phyloP scores from a whole-genome alignment of 2,113 vertebrate species.

The Barnardius zonarius region DNA sequence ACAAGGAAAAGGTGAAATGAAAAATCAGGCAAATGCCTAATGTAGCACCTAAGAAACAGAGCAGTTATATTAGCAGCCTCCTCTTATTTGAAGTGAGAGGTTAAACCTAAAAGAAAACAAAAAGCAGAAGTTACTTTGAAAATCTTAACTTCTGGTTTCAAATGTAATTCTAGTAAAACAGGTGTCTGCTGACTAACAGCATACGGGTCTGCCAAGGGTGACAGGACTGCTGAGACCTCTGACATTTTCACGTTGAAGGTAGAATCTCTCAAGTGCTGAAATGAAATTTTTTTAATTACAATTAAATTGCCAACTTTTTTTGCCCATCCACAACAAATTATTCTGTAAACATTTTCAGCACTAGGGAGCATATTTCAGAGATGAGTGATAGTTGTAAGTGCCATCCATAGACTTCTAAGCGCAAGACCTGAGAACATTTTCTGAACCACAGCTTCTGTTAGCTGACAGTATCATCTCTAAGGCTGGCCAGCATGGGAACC shows the following conservation, averaged over 20 bases:
- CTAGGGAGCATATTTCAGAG: neutral
- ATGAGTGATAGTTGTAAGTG: neutral
- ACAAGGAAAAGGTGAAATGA: constrained; percentile 3
- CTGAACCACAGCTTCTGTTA: neutral
- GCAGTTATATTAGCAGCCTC: neutral
- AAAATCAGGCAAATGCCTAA: neutral
- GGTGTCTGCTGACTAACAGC: neutral
- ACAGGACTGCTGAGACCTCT: neutral
- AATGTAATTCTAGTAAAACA: neutral
- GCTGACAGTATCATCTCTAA: neutral
- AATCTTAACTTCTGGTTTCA: neutral
- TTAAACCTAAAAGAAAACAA: neutral
- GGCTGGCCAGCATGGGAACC: neutral
- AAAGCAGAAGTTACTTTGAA: neutral
- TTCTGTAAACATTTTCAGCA: neutral
- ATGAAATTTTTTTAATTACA: neutral
- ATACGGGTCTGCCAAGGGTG: neutral
- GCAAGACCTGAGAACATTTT: neutral
- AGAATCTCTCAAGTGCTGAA: neutral
- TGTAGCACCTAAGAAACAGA: neutral
- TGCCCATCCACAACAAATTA: neutral
- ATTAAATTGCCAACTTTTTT: neutral
- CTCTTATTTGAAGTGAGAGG: neutral
- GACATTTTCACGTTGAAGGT: neutral
- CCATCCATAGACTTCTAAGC: neutral